Conservation (phyloP, 2,797 vertebrate species). For the Adelosebastes latens region DNA sequence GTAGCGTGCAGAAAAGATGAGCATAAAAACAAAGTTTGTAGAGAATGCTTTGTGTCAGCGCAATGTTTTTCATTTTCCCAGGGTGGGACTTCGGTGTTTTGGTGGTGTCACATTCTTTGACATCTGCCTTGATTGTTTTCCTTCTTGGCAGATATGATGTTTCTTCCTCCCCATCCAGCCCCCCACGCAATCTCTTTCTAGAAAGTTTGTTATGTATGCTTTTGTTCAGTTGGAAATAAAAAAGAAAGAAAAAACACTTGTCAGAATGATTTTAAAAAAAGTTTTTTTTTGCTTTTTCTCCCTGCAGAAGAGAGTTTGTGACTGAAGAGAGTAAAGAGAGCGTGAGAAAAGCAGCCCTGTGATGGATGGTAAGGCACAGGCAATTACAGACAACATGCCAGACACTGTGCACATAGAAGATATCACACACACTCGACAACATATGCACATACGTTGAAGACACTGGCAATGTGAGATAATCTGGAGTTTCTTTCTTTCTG, state of each 20-base stretch:
- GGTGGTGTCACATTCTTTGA: conserved; percentile 67
- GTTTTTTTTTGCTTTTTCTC: conserved; percentile 15
- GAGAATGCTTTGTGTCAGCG: conserved; percentile 42
- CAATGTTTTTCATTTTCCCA: conserved; percentile 66
- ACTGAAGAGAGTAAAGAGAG: conserved; percentile 48
- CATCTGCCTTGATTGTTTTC: conserved; percentile 71
- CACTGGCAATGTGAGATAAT: conserved; percentile 65
- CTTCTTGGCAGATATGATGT: conserved; percentile 69
- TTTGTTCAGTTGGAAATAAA: conserved; percentile 40
- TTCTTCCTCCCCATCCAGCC: conserved; percentile 49
- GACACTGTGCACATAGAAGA: conserved; percentile 24
- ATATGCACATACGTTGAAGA: conserved; percentile 49
- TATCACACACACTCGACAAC: conserved; percentile 34
- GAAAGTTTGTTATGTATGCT: conserved; percentile 73
- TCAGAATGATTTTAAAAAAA: conserved; percentile 65
- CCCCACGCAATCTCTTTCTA: conserved; percentile 61
- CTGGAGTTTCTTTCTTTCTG: conserved; percentile 39
- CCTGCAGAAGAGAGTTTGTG: conserved; percentile 54
- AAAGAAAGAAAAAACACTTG: conserved; percentile 40
- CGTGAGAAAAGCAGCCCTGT: conserved; percentile 43
- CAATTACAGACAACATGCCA: conserved; percentile 69
- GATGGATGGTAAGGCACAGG: conserved; percentile 64
- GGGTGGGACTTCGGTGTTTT: conserved; percentile 52
- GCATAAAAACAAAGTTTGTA: conserved; percentile 19
- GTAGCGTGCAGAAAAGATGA: not conserved